Base-by-base conservation (phyloP, 2,113 vertebrate genomes). In the Herpailurus yagouaroundi region DNA sequence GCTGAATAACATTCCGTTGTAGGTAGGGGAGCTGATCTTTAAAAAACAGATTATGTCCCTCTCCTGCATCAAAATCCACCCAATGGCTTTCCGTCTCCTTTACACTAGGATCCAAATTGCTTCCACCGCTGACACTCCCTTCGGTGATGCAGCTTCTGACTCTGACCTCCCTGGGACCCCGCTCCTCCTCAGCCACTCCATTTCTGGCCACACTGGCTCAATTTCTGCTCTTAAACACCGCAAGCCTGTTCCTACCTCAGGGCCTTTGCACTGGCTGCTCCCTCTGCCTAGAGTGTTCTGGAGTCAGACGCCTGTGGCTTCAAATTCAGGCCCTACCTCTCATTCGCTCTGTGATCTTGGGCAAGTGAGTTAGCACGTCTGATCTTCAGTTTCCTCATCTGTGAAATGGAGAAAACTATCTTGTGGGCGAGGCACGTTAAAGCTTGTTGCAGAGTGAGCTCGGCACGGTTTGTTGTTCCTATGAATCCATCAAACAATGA, bases 381-480 rank as follows among this genome's bases (percentile, higher is more conserved):
- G 85, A 38, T 25, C 60, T 74, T 68, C 90, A 0, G 13, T 93
- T 57, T 48, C 74, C 79, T 66, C 50, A 10, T 33, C 66, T 41
- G 48, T 31, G 55, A 50, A 29, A 29, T 10, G 41, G 36, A 12
- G 76, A 73, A 73, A 8, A 1, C 18, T 45, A 21, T 76, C 66
- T 19, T 27, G 25, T 6, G 9, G 48, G 74, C 0, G 0, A 86
- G 80, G 55, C 4, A 0, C 11, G 14, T 27, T 11, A 5, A 5
- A 31, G 7, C 36, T 27, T 21, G 55, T 3, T 0, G 5, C 0
- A 5, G 13, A 27, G 12, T 1, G 6, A 25, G 36, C 64, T 48
- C 0, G 0, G 16, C 5, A 23, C 52, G 7, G 4, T 81, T 60
- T 13, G 10, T 8, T 25, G 21, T 29, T 36, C 3, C 27, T 3